Conservation (phyloP, 64 coral and sea anemone species). For the Montipora capricornis region DNA sequence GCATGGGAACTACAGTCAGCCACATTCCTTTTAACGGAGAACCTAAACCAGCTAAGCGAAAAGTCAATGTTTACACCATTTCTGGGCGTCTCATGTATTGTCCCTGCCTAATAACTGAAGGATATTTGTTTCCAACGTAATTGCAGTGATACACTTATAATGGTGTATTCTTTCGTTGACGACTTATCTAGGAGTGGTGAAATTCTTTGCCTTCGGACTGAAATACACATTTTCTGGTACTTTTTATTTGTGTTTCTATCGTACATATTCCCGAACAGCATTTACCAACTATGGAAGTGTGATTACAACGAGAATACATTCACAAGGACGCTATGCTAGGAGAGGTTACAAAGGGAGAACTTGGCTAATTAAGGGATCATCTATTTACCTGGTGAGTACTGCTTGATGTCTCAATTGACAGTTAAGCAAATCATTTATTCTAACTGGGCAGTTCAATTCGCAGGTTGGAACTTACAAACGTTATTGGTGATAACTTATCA, state of each 20-base stretch:
- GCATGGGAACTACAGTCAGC: too few relatives aligned
- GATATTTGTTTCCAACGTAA: too few relatives aligned
- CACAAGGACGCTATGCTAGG: background rate
- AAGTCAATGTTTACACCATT: too few relatives aligned
- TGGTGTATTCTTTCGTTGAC: too few relatives aligned
- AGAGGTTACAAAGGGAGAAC: constrained; percentile 37
- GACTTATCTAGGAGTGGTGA: background rate
- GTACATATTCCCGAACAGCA: background rate
- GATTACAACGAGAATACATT: constrained; percentile 4
- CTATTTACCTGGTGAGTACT: background rate
- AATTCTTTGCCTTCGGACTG: background rate
- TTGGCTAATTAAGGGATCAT: background rate
- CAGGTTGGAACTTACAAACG: background rate
- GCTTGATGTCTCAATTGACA: background rate
- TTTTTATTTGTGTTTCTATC: too few relatives aligned
- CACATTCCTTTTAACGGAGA: too few relatives aligned
- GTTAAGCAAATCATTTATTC: background rate
- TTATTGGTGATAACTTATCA: background rate
- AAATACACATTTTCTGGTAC: background rate
- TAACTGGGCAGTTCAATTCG: background rate
- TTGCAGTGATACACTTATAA: background rate
- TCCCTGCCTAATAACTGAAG: too few relatives aligned
- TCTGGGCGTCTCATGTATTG: too few relatives aligned
- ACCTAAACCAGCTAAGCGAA: too few relatives aligned
- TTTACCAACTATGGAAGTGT: background rate